phyloP scores from a whole-genome alignment of 2,888 invertebrate species.

The Pristionchus exspectatus region DNA sequence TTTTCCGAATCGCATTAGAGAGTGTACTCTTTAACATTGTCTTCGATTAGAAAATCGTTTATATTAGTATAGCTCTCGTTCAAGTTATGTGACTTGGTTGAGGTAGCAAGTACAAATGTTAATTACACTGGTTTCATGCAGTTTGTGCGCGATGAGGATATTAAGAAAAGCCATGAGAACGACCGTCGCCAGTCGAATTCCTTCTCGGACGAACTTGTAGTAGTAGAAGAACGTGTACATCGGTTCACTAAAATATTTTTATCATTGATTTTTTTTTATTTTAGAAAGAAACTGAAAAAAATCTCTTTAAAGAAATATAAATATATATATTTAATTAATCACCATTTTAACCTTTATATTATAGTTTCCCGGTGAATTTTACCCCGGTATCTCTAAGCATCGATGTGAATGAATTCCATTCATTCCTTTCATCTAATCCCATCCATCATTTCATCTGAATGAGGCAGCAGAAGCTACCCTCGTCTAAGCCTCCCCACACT shows the following conservation, averaged over 20 bases:
- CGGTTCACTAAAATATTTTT: constrained; percentile 67
- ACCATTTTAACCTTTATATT: background rate
- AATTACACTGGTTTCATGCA: constrained; percentile 72
- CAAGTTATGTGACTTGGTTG: background rate
- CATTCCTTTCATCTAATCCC: background rate
- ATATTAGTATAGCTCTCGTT: background rate
- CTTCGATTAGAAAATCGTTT: no score
- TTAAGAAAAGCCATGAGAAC: constrained; percentile 73
- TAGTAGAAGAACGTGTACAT: constrained; percentile 71
- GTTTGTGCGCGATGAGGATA: constrained; percentile 69
- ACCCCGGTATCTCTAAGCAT: background rate
- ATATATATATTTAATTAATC: background rate
- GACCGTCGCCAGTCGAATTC: constrained; percentile 72
- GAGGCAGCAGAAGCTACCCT: background rate
- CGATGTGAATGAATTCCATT: background rate
- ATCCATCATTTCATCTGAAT: constrained; percentile 31
- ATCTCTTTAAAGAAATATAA: no score
- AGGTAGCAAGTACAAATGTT: background rate
- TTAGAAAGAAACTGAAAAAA: no score
- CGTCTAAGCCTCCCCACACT: background rate
- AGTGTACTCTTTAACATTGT: no score
- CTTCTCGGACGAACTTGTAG: constrained; percentile 74
- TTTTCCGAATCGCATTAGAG: no score
- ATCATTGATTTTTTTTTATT: no score
- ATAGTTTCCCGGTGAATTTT: background rate